phyloP scores from a whole-genome alignment of 2,888 invertebrate genomes.

The Monoplex corrugatus region DNA sequence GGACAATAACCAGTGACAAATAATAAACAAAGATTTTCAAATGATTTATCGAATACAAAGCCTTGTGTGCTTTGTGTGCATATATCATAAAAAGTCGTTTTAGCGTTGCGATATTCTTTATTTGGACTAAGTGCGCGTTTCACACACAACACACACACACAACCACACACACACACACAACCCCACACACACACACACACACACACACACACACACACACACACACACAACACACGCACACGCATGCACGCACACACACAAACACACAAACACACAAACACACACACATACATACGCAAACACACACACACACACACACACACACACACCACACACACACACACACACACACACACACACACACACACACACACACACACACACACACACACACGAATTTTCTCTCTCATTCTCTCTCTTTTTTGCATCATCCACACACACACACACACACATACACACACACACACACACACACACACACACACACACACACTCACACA shows the following conservation, averaged over 20 bases:
- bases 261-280: not conserved
- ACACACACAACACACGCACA: slow-evolving; percentile 5
- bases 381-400: not conserved
- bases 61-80: too few species aligned
- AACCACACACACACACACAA: not conserved
- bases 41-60: too few species aligned
- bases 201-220: not conserved
- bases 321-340: not conserved
- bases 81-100: too few species aligned
- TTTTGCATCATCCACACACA: not conserved
- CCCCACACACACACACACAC: not conserved
- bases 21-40: too few species aligned
- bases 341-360: not conserved
- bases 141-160: slow-evolving; percentile 11
- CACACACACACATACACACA: not conserved
- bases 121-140: too few species aligned
- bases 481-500: slow-evolving; percentile 35
- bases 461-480: slow-evolving; percentile 21
- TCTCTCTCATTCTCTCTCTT: not conserved
- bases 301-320: not conserved
- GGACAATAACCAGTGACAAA: too few species aligned
- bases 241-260: not conserved
- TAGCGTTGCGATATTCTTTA: too few species aligned
- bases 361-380: slow-evolving; percentile 4
- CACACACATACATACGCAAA: not conserved